These are phyloP conservation scores for Crepidodera aurea DNA, from an alignment of 2,888 invertebrate species.

Conservation along the genomic window DNA sequence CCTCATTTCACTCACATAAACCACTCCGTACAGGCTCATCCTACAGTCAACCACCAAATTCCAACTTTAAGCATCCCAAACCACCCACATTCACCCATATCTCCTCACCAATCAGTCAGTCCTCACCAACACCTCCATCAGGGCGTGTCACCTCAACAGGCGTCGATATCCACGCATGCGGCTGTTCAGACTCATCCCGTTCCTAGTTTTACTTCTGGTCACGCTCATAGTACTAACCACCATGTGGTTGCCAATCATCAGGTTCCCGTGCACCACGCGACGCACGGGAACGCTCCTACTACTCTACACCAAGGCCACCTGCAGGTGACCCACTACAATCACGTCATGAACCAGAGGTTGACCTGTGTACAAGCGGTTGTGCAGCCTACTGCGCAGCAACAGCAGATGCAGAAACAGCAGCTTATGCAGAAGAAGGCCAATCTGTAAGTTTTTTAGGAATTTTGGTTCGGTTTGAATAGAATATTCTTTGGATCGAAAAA, in stretches of 20 bases:
- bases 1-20: conserved; percentile 23
- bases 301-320: conserved; percentile 39
- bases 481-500: no score
- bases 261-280: conserved; percentile 5
- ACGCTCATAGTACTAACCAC: neutral
- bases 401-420: conserved; percentile 34
- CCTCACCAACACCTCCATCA: conserved; percentile 37
- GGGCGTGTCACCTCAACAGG: conserved; percentile 28
- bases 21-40: conserved; percentile 7
- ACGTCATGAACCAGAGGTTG: conserved; percentile 42
- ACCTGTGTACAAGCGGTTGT: conserved; percentile 51
- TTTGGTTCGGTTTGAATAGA: no score
- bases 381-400: conserved; percentile 29
- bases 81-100: conserved; percentile 18
- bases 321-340: conserved; percentile 23
- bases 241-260: conserved; percentile 24
- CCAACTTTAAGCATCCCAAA: neutral
- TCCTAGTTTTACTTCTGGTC: conserved; percentile 11
- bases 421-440: conserved; percentile 55
- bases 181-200: conserved; percentile 6
- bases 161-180: conserved; percentile 6
- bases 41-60: neutral
- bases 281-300: conserved; percentile 2
- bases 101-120: conserved; percentile 32
- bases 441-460: conserved; percentile 52